A percentile compares a stretch with the other conserved stretches of the same genome.
Evolutionary conservation across 2,888 invertebrate genomes (phyloP).

Genomic region (Cerastoderma edule): DNA sequence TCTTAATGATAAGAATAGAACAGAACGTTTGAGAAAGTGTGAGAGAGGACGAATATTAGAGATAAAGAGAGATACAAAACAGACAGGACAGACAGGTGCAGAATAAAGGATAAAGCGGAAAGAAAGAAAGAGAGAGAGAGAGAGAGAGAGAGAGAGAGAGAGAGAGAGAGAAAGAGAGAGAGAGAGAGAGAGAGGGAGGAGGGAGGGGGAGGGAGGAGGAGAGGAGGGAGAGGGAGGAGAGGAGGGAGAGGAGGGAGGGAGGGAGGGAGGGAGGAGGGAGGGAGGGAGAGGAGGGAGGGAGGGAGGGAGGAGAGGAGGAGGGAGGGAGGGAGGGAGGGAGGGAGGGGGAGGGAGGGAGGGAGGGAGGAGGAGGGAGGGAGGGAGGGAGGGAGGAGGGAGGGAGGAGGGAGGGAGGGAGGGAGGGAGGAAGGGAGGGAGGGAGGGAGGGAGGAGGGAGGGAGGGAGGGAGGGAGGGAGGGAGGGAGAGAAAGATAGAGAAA

Average conservation of each 20-base stretch:
- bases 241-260: no score
- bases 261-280: no score
- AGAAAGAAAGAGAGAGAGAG: no score
- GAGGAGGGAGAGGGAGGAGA: no score
- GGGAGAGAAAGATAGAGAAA: no score
- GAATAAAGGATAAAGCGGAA: not conserved
- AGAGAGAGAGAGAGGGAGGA: conserved; percentile 23
- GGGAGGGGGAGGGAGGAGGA: no score
- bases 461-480: conserved; percentile 24
- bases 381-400: conserved; percentile 20
- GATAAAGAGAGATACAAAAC: not conserved
- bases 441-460: conserved; percentile 18
- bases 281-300: no score
- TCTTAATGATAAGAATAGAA: no score
- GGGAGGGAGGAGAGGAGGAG: no score
- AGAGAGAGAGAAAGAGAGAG: conserved; percentile 21
- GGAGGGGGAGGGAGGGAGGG: conserved; percentile 17
- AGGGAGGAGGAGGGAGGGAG: conserved; percentile 22
- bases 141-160: conserved; percentile 16
- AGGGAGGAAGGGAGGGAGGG: conserved; percentile 5
- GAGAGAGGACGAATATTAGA: not conserved
- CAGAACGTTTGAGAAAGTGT: not conserved
- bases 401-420: not conserved
- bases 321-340: conserved; percentile 10
- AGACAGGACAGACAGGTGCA: not conserved